phyloP scores from a whole-genome alignment of 2,888 invertebrate species.

The Temnothorax ravouxi region DNA sequence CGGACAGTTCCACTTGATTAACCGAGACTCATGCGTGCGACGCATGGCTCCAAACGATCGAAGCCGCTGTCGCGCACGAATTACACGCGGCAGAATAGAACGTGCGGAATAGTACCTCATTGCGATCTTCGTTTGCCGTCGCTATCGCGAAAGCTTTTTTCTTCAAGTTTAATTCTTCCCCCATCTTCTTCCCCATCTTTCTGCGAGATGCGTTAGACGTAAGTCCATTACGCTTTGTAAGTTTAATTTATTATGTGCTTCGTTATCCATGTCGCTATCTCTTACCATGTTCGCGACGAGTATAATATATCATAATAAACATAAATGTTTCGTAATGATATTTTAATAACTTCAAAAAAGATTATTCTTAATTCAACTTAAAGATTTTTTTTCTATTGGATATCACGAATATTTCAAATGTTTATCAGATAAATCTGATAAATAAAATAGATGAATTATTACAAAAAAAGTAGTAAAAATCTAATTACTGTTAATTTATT shows the following conservation, averaged over 20 bases:
- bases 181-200: neutral
- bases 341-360: neutral
- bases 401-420: no score
- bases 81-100: conserved; percentile 58
- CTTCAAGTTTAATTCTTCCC: neutral
- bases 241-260: conserved; percentile 10
- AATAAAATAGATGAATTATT: no score
- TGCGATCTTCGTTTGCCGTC: neutral
- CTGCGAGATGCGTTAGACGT: neutral
- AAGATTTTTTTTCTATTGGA: no score
- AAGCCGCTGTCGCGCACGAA: conserved; percentile 71
- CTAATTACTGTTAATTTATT: neutral
- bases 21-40: conserved; percentile 82
- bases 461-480: neutral
- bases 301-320: neutral
- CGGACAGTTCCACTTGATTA: conserved; percentile 84
- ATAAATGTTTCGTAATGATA: conserved; percentile 9
- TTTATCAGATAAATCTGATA: no score
- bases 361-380: neutral
- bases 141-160: neutral
- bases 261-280: neutral
- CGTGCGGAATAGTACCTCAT: conserved; percentile 13
- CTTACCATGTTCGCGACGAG: neutral
- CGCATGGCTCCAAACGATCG: conserved; percentile 66
- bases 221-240: neutral